phyloP scores from a whole-genome alignment of 1,140 invertebrate genomes.

The Drosophila miranda region DNA sequence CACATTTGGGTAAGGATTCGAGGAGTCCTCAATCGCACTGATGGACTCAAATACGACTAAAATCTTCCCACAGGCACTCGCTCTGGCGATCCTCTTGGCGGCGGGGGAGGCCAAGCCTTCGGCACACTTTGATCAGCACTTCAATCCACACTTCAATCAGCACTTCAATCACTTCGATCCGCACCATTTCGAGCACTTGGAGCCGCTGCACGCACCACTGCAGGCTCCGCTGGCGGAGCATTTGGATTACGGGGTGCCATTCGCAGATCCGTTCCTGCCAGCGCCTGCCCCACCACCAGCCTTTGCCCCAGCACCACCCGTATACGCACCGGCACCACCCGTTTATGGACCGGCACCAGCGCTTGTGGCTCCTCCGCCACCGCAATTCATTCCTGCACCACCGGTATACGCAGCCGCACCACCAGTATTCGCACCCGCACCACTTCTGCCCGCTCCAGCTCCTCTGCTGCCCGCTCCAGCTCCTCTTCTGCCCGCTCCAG shows the following conservation, averaged over 20 bases:
- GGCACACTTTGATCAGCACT: slow-evolving; percentile 56
- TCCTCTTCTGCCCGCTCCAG: slow-evolving; percentile 25
- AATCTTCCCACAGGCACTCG: slow-evolving; percentile 21
- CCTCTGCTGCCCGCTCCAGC: slow-evolving; percentile 43
- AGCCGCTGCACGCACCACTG: slow-evolving; percentile 8
- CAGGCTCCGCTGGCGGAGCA: slow-evolving; percentile 38
- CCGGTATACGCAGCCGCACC: slow-evolving; percentile 10
- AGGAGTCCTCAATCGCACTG: no score
- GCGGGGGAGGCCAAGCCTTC: slow-evolving; percentile 61
- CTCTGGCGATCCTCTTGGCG: slow-evolving; percentile 39
- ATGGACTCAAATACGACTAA: no score
- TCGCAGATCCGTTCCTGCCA: slow-evolving; percentile 38
- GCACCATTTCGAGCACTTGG: slow-evolving; percentile 20
- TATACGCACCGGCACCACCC: slow-evolving; percentile 9
- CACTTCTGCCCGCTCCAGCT: slow-evolving; percentile 32
- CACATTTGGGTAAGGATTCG: slow-evolving; percentile 57
- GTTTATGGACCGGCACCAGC: slow-evolving; percentile 18
- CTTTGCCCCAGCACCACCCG: slow-evolving; percentile 26
- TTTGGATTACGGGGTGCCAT: slow-evolving; percentile 47
- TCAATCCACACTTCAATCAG: slow-evolving; percentile 18
- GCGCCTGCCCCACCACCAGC: slow-evolving; percentile 39
- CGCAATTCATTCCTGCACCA: slow-evolving; percentile 3
- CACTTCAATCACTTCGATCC: slow-evolving; percentile 38
- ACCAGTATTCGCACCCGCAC: slow-evolving; percentile 17
- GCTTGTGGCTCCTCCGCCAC: no score